Percentiles rank a stretch among this genome's conserved stretches.
phyloP scores from a whole-genome alignment of 2,113 vertebrate genomes.

The Thermophis baileyi region DNA sequence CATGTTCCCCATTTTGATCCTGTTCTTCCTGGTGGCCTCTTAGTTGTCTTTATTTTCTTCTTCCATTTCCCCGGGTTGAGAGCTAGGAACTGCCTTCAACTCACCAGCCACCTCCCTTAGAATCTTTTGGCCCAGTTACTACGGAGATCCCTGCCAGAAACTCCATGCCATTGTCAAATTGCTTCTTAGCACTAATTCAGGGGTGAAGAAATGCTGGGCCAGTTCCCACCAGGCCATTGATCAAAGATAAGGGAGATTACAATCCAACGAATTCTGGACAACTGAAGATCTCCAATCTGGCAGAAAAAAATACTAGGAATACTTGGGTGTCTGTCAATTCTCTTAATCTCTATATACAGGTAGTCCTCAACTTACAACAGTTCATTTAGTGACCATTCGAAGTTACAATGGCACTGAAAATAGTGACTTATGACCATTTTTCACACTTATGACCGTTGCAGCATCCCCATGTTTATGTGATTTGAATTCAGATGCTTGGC shows the following conservation, averaged over 20 bases:
- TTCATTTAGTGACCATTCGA: too few relatives aligned
- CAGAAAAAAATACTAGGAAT: not conserved
- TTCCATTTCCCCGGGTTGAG: not conserved
- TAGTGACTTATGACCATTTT: too few relatives aligned
- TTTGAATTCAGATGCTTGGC: too few relatives aligned
- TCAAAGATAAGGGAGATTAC: not conserved
- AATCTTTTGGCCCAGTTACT: not conserved
- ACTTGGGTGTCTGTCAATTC: not conserved
- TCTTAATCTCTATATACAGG: not conserved
- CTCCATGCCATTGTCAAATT: not conserved
- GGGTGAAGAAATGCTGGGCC: not conserved
- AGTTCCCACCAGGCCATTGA: not conserved
- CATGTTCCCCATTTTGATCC: slow-evolving; percentile 27
- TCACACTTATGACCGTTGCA: too few relatives aligned
- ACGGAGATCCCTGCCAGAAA: not conserved
- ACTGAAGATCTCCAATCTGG: not conserved
- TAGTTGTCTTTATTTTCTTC: not conserved
- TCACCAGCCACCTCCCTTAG: not conserved
- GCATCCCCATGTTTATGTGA: too few relatives aligned
- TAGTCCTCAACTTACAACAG: too few relatives aligned
- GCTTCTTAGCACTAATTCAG: not conserved
- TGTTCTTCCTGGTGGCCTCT: not conserved
- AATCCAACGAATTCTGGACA: not conserved
- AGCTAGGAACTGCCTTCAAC: not conserved
- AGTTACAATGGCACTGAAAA: too few relatives aligned